Percentiles rank a stretch among this genome's conserved stretches.
Conservation (phyloP, 2,797 vertebrate species). For the Tarsius wallacei region DNA sequence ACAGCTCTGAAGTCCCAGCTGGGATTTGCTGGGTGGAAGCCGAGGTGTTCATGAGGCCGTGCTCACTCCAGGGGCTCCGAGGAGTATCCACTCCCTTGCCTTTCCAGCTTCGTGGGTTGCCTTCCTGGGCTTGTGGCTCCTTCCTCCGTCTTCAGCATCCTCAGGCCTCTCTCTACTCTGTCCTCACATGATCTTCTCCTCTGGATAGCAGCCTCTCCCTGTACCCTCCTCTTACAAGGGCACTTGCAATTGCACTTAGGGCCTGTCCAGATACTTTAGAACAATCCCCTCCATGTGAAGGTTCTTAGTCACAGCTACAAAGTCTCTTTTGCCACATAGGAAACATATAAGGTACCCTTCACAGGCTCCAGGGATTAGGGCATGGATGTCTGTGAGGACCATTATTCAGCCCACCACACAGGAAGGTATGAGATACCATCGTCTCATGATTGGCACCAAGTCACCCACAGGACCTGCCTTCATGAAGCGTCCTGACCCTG, state of each 20-base stretch:
- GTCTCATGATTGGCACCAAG: background rate
- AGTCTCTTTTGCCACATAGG: background rate
- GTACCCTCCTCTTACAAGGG: background rate
- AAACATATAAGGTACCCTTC: background rate
- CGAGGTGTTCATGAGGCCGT: background rate
- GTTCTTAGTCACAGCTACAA: background rate
- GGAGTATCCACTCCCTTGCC: background rate
- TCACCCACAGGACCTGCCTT: background rate
- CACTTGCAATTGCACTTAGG: background rate
- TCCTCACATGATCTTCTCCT: background rate
- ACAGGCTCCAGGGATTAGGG: background rate
- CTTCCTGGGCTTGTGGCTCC: background rate
- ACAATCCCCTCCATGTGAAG: background rate
- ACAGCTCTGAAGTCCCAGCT: background rate
- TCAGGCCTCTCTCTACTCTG: background rate
- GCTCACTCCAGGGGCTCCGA: background rate
- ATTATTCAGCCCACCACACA: too few species aligned
- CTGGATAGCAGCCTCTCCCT: background rate
- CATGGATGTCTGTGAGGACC: background rate
- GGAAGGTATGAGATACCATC: background rate
- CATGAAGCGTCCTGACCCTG: fast-evolving
- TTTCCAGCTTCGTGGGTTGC: background rate
- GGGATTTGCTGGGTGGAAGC: background rate
- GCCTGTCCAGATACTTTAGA: background rate
- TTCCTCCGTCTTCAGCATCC: background rate